Percentiles rank a stretch among this genome's conserved stretches.
Conservation (phyloP, 2,888 invertebrate species). For the Mythimna lalbum region DNA sequence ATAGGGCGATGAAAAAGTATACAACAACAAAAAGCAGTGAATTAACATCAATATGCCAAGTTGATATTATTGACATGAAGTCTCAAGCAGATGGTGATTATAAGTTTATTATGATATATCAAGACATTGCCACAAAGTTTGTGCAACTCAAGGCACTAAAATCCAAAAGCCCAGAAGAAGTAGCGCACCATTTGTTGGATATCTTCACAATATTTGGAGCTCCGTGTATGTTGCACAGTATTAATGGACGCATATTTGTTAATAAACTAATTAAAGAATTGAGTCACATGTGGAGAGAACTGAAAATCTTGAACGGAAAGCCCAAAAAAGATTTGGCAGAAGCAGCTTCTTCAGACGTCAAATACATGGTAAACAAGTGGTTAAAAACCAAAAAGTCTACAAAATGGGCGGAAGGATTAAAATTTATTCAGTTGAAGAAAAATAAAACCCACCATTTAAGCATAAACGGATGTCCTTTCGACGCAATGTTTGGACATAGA, state of each 20-base stretch:
- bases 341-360: background rate
- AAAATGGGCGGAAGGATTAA: background rate
- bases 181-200: background rate
- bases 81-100: background rate
- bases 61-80: background rate
- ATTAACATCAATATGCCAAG: background rate
- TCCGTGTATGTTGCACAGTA: background rate
- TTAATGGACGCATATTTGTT: background rate
- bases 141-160: background rate
- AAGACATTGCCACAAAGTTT: background rate
- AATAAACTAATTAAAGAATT: background rate
- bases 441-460: background rate
- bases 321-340: background rate
- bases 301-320: background rate
- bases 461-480: background rate
- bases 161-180: background rate
- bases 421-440: too few relatives aligned
- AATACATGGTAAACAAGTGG: background rate
- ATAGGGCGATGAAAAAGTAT: background rate
- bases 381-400: background rate
- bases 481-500: background rate
- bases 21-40: background rate
- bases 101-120: background rate
- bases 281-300: background rate
- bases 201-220: conserved; percentile 1